A percentile compares a stretch with the other conserved stretches of the same genome.
These are phyloP conservation scores for Trichonephila clavipes DNA, from an alignment of 1,140 invertebrate genomes.

Conservation along the genomic window DNA sequence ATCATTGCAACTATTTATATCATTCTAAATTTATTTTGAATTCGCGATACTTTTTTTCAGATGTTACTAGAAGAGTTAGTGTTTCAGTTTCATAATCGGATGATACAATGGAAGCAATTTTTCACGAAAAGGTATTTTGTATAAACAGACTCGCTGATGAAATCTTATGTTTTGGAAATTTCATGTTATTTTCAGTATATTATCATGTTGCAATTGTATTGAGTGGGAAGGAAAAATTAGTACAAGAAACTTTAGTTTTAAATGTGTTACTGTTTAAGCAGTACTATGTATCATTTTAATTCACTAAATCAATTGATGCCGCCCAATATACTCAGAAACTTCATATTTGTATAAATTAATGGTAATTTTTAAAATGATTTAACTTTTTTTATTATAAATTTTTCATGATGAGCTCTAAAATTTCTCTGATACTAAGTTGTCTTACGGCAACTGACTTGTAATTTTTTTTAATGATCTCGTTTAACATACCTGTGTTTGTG, in stretches of 20 bases:
- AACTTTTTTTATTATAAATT: too few species aligned
- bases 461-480: too few species aligned
- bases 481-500: too few species aligned
- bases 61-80: conserved; percentile 18
- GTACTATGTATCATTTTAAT: background rate
- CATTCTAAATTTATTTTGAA: conserved; percentile 31
- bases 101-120: conserved; percentile 51
- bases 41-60: conserved; percentile 13
- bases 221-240: background rate
- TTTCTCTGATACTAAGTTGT: too few species aligned
- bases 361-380: too few species aligned
- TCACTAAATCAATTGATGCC: too few species aligned
- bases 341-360: too few species aligned
- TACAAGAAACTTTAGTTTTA: background rate
- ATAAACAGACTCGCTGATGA: background rate
- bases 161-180: background rate
- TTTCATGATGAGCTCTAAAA: too few species aligned
- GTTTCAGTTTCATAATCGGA: background rate
- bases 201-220: background rate
- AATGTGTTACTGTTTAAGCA: background rate
- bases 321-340: too few species aligned
- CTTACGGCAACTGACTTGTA: too few species aligned
- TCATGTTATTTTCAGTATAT: background rate
- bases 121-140: conserved; percentile 55
- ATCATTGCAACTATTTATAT: conserved; percentile 16